phyloP scores from a whole-genome alignment of 2,888 invertebrate species.

The Diploptera punctata region DNA sequence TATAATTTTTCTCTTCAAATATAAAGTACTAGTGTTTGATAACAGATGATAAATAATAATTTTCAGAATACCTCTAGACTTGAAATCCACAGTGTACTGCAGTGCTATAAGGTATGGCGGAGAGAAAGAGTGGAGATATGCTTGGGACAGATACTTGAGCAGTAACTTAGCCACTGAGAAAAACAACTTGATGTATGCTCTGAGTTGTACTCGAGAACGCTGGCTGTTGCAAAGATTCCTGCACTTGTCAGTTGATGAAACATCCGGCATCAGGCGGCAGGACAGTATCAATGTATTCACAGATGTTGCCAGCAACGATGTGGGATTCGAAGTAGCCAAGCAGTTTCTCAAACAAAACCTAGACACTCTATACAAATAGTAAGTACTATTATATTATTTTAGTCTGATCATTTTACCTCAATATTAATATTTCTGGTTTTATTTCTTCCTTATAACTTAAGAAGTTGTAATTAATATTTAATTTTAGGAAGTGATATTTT shows the following conservation, averaged over 20 bases:
- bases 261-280: slow-evolving; percentile 70
- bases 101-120: slow-evolving; percentile 70
- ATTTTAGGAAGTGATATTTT: no score
- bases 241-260: slow-evolving; percentile 67
- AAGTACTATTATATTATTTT: no score
- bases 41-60: background rate
- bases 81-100: slow-evolving; percentile 76
- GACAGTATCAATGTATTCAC: slow-evolving; percentile 69
- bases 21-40: background rate
- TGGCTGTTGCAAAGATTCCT: slow-evolving; percentile 67
- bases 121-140: slow-evolving; percentile 75
- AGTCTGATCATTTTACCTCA: no score
- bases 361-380: slow-evolving; percentile 69
- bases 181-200: slow-evolving; percentile 64
- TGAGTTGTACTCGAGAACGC: slow-evolving; percentile 59
- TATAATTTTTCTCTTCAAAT: no score
- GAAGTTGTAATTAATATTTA: no score
- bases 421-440: no score
- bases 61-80: slow-evolving; percentile 72
- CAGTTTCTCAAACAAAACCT: slow-evolving; percentile 73
- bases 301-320: slow-evolving; percentile 65
- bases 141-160: slow-evolving; percentile 69
- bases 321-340: slow-evolving; percentile 74
- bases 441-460: no score
- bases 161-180: slow-evolving; percentile 74